Evolutionary conservation across 2,797 vertebrate genomes (phyloP).

Genomic region (Mormyrops boulengeri): DNA sequence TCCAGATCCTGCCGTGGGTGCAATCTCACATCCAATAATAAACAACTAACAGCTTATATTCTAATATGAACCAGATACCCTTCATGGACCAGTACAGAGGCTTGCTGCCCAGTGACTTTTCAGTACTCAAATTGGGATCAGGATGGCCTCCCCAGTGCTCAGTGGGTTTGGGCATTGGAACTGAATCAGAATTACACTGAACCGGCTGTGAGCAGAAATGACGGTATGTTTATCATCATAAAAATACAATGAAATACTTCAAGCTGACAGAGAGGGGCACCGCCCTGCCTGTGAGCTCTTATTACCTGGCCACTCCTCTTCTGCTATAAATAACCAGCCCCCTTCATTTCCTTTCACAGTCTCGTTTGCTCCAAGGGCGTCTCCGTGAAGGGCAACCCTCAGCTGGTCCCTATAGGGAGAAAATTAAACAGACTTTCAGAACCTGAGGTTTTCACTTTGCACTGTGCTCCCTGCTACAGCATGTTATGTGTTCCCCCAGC

Average conservation of each 20-base stretch:
- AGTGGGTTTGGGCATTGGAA: neutral
- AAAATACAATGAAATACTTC: neutral
- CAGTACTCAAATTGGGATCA: neutral
- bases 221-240: neutral
- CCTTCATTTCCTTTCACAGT: neutral
- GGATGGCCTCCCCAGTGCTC: neutral
- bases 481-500: neutral
- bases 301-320: neutral
- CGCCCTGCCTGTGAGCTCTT: neutral
- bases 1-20: neutral
- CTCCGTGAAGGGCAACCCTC: neutral
- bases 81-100: neutral
- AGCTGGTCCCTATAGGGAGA: neutral
- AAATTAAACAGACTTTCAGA: neutral
- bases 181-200: neutral
- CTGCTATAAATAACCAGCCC: neutral
- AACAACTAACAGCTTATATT: neutral
- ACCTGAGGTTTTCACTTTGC: neutral
- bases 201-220: neutral
- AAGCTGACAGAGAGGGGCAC: neutral
- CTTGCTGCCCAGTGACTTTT: neutral
- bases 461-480: neutral
- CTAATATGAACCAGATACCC: neutral
- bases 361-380: neutral
- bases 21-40: neutral